These are phyloP conservation scores for Boulengeromyrus knoepffleri DNA, from an alignment of 2,113 vertebrate genomes.

Conservation along the genomic window DNA sequence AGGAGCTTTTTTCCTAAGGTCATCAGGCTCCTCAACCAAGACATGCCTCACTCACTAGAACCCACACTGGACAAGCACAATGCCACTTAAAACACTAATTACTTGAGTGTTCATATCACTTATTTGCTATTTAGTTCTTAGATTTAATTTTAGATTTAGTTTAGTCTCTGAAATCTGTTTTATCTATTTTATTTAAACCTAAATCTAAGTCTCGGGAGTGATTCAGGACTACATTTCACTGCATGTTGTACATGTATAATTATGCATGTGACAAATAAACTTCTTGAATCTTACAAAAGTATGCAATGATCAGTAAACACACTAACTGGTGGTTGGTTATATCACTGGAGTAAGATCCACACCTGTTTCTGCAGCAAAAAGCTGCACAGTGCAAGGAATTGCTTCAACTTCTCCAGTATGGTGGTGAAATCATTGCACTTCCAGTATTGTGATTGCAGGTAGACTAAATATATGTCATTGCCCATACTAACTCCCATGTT, in stretches of 20 bases:
- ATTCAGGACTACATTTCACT: too few relatives aligned
- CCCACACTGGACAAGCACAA: too few relatives aligned
- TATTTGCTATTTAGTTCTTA: too few relatives aligned
- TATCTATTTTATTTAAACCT: too few relatives aligned
- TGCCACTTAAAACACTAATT: too few relatives aligned
- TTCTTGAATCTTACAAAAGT: not conserved
- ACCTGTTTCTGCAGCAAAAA: not conserved
- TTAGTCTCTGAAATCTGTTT: too few relatives aligned
- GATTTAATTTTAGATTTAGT: too few relatives aligned
- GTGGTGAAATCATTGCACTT: not conserved
- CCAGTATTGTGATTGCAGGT: not conserved
- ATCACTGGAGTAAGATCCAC: not conserved
- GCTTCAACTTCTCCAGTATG: not conserved
- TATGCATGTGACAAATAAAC: too few relatives aligned
- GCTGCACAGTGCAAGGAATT: not conserved
- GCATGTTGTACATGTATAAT: too few relatives aligned
- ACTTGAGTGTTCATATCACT: too few relatives aligned
- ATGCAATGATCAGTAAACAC: not conserved
- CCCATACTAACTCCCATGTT: not conserved
- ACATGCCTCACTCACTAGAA: not conserved
- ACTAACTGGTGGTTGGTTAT: not conserved
- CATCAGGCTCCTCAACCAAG: not conserved
- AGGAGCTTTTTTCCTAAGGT: not conserved
- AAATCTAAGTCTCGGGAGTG: too few relatives aligned
- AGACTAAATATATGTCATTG: not conserved